These are phyloP conservation scores for Drosophila parthenogenetica DNA, from an alignment of 2,888 invertebrate genomes.

Conservation along the genomic window DNA sequence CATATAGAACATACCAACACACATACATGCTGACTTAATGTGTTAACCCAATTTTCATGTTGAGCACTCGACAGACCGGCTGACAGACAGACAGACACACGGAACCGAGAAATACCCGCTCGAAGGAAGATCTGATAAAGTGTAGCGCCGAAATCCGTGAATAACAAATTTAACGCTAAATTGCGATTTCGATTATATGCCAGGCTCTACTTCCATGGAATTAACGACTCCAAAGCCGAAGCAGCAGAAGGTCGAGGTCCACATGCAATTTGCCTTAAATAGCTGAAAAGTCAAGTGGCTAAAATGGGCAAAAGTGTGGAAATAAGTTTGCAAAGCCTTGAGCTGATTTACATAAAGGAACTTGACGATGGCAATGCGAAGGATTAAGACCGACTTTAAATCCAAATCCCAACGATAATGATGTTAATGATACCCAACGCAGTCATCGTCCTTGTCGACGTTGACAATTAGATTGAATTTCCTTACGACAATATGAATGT, in stretches of 20 bases:
- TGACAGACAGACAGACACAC: too few relatives aligned
- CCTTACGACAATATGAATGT: constrained; percentile 15
- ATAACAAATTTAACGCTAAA: constrained; percentile 58
- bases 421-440: constrained; percentile 5
- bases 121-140: constrained; percentile 46
- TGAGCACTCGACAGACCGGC: constrained; percentile 29
- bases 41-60: constrained; percentile 75
- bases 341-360: constrained; percentile 67
- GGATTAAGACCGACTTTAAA: constrained; percentile 17
- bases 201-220: constrained; percentile 28
- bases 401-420: background rate
- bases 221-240: constrained; percentile 33
- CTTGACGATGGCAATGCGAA: constrained; percentile 22
- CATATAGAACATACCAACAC: constrained; percentile 9
- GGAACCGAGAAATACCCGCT: background rate
- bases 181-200: constrained; percentile 46
- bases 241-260: constrained; percentile 13
- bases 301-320: constrained; percentile 3
- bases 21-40: constrained; percentile 56
- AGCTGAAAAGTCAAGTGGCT: constrained; percentile 38
- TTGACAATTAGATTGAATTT: constrained; percentile 33
- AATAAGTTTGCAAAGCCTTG: constrained; percentile 26
- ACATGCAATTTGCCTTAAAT: constrained; percentile 29
- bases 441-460: constrained; percentile 7
- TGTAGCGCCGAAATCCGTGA: constrained; percentile 40